Conservation (phyloP, 2,797 vertebrate species). For the Corythornis leucogaster region DNA sequence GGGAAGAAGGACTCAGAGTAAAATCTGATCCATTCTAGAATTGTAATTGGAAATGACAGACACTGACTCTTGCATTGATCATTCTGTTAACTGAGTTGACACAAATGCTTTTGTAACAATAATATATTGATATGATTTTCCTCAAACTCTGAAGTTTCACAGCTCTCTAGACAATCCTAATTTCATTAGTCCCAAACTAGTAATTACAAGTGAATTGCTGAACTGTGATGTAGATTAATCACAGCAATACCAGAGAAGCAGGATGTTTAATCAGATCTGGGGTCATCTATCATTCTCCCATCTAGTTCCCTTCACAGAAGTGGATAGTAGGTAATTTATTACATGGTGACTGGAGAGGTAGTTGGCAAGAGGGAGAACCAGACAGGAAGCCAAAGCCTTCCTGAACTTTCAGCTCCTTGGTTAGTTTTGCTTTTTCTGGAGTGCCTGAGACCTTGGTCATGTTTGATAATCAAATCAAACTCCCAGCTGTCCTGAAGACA, state of each 20-base stretch:
- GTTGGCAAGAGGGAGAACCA: not conserved
- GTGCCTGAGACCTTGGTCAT: not conserved
- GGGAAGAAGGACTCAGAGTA: not conserved
- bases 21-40: not conserved
- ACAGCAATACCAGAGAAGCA: not conserved
- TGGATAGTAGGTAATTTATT: not conserved
- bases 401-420: not conserved
- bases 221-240: conserved; percentile 48
- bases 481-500: not conserved
- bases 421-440: not conserved
- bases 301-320: not conserved
- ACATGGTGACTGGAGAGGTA: not conserved
- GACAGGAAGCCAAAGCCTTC: not conserved
- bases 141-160: conserved; percentile 7
- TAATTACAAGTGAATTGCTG: conserved; percentile 30
- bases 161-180: conserved; percentile 21
- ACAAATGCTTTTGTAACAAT: conserved; percentile 16
- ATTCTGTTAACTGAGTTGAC: not conserved
- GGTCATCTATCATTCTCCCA: conserved; percentile 25
- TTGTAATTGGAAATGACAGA: not conserved
- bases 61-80: not conserved
- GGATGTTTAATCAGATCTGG: not conserved
- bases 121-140: conserved; percentile 9
- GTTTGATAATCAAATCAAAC: not conserved
- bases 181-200: not conserved